Conservation (phyloP, 53 echinoderm and acorn worm species). For the Crossaster papposus region DNA sequence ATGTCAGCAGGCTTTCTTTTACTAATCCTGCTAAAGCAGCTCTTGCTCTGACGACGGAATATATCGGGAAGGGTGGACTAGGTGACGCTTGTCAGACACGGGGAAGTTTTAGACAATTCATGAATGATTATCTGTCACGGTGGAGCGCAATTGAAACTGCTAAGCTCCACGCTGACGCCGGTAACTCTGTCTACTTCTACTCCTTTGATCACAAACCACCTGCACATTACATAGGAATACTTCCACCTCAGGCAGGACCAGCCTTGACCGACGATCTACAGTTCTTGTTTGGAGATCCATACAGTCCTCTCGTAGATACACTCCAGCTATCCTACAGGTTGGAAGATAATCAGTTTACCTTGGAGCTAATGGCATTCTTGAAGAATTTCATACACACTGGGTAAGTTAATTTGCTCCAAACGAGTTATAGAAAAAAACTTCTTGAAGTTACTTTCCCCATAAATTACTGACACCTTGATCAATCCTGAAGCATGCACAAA, state of each 20-base stretch:
- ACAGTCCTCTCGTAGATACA: constrained; percentile 41
- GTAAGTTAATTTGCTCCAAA: neutral
- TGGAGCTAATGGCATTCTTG: constrained; percentile 45
- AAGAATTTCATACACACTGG: constrained; percentile 51
- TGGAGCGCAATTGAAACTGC: constrained; percentile 37
- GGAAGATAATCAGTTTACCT: constrained; percentile 36
- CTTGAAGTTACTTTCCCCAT: neutral
- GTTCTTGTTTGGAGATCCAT: constrained; percentile 72
- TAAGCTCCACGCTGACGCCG: constrained; percentile 33
- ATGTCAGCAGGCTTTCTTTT: constrained; percentile 8
- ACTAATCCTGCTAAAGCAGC: constrained; percentile 8
- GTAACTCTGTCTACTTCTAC: constrained; percentile 42
- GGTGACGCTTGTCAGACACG: constrained; percentile 30
- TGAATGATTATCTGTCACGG: constrained; percentile 24
- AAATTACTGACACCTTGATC: no score
- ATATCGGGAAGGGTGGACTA: constrained; percentile 21
- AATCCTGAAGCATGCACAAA: no score
- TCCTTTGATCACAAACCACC: constrained; percentile 39
- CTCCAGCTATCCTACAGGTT: constrained; percentile 38
- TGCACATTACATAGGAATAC: constrained; percentile 16
- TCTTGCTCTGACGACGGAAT: constrained; percentile 18
- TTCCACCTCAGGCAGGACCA: constrained; percentile 60
- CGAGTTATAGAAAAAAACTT: no score
- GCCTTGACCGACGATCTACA: constrained; percentile 69
- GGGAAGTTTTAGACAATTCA: constrained; percentile 37